Conservation (phyloP, 2,797 vertebrate genomes). For the Heterohyrax brucei region DNA sequence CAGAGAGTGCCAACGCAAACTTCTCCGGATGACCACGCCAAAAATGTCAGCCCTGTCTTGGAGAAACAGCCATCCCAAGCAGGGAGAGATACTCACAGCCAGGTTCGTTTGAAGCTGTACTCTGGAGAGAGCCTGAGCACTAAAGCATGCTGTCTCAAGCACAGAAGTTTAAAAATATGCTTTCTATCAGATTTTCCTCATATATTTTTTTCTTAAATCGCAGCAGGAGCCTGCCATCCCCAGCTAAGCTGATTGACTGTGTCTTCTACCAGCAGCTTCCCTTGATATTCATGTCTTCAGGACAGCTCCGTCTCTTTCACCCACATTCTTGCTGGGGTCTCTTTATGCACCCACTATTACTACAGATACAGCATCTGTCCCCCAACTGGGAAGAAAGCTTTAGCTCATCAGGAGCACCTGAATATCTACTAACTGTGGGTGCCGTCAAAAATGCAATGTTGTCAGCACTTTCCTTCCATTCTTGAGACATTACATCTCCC, state of each 20-base stretch:
- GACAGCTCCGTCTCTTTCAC: constrained; percentile 60
- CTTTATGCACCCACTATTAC: constrained; percentile 73
- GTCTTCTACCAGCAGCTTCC: constrained; percentile 72
- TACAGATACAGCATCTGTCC: constrained; percentile 61
- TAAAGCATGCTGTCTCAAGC: constrained; percentile 80
- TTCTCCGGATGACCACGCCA: constrained; percentile 81
- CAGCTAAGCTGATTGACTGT: constrained; percentile 81
- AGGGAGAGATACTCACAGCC: constrained; percentile 48
- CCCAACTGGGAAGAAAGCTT: constrained; percentile 77
- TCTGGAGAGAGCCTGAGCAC: constrained; percentile 57
- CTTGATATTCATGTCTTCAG: constrained; percentile 66
- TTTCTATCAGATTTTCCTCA: constrained; percentile 86
- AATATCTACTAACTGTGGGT: constrained; percentile 71
- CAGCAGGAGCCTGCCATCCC: constrained; percentile 77
- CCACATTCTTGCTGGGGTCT: constrained; percentile 70
- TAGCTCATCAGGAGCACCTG: constrained; percentile 74
- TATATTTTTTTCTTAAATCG: constrained; percentile 83
- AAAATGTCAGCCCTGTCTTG: constrained; percentile 81
- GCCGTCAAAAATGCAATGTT: constrained; percentile 71
- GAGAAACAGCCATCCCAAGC: constrained; percentile 70
- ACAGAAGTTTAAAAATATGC: constrained; percentile 84
- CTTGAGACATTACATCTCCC: constrained; percentile 71
- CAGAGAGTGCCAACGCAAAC: constrained; percentile 87
- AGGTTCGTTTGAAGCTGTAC: constrained; percentile 77
- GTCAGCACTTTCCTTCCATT: constrained; percentile 80